Base-by-base conservation (phyloP, 2,797 vertebrate genomes). In the Clarias fuscus region DNA sequence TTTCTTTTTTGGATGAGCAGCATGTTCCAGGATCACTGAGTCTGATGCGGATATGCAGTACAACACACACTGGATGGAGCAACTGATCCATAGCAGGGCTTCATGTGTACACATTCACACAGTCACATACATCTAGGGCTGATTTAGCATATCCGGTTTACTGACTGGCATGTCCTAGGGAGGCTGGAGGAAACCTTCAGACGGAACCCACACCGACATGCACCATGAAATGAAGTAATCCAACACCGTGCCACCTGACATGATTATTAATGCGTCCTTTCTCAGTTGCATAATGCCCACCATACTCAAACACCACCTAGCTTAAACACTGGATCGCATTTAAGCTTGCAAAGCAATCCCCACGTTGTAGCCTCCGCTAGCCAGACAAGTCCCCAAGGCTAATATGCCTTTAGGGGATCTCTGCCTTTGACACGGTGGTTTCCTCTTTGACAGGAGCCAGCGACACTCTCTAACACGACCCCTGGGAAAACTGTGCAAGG, bases 351-450 rank as follows among this genome's bases (percentile, higher is more conserved):
- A 85, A 84, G 40, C 61, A 77, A 77, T 79, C 65, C 56, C 40
- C 37, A 6, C 13, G 18, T 79, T 75, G 48, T 11, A 86, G 71
- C 13, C 58, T 80, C 82, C 33, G 58, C 65, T 56, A 85, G 70
- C 24, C 80, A 73, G 82, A 43, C 73, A 18, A 78, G 78, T 89
- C 68, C 86, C 84, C 82, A 77, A 86, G 81, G 67, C 85, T 86
- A 78, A 86, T 87, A 84, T 87, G 81, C 65, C 86, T 88, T 80
- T 78, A 75, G 82, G 85, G 81, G 65, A 87, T 82, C 73, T 86
- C 76, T 85, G 85, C 68, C 81, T 76, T 87, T 88, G 83, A 88
- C 79, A 86, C 76, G 68, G 83, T 84, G 71, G 75, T 88, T 86
- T 89, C 73, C 65, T 76, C 48, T 68, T 61, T 86, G 84, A 86